Base-by-base conservation (phyloP, 2,888 invertebrate species). In the Leptopterna dolabrata region DNA sequence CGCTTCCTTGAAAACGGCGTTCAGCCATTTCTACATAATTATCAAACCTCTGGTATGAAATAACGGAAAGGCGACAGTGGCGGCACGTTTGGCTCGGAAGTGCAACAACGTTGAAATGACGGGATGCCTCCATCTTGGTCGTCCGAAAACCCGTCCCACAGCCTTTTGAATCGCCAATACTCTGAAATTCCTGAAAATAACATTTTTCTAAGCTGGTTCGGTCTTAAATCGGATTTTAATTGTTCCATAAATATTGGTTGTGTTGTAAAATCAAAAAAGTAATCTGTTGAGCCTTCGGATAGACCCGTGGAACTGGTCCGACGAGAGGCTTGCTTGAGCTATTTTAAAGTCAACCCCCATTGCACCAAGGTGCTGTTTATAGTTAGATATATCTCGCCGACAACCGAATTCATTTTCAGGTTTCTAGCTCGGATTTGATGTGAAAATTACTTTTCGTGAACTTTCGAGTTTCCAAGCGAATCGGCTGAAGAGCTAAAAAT, bases 261-360 rank as follows among this genome's bases (percentile, higher is more conserved):
- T 24, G 24, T 24, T 24, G 24, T 63, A 63, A 63, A 63, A 63
- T 4, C 63, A 24, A 63, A 19, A 11, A 24, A 24, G 19, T 63
- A 24, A 63, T n/a, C 24, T 11, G 24, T 27, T 9, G 11, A 63
- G 24, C 24, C 4, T 19, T 63, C 63, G 24, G 24, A 63, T 24
- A 7, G 24, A 51, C 63, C 27, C 63, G 24, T 63, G 41, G 7
- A 19, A 76, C 47, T 3, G 11, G 24, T 78, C 47, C 19, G 45
- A 78, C 45, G 83, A 19, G 73, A 43, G 85, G 85, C 71, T 73
- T 43, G 85, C 85, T 85, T 19, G 73, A 85, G 85, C 85, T 85
- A 85, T 85, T 85, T 78, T 47, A 76, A 85, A 71, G 73, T 85
- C 85, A 85, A 85, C 85, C 85, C 85, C 85, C 94, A 71, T 85